Evolutionary conservation across 2,888 invertebrate genomes (phyloP).

Genomic region (Agriopis marginaria): DNA sequence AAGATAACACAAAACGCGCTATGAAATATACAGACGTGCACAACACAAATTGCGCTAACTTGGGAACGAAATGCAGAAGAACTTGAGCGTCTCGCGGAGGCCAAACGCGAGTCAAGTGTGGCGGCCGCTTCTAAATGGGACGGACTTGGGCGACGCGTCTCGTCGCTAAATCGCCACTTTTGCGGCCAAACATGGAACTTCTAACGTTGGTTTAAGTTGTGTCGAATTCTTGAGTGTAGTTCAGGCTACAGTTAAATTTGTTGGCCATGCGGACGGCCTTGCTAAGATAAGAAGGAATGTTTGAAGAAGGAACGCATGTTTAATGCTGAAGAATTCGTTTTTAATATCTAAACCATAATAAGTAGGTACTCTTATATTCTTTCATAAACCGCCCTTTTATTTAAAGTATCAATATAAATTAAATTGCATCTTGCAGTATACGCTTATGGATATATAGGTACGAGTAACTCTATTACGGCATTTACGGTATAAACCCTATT

Average conservation of each 20-base stretch:
- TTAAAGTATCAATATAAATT: too few species aligned
- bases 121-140: slow-evolving; percentile 64
- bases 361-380: too few species aligned
- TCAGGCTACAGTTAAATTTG: slow-evolving; percentile 10
- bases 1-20: slow-evolving; percentile 60
- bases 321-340: too few species aligned
- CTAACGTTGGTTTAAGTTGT: slow-evolving; percentile 17
- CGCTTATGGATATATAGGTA: too few species aligned
- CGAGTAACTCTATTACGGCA: slow-evolving; percentile 17
- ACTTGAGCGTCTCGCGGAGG: slow-evolving; percentile 67
- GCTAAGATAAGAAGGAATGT: background rate
- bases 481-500: slow-evolving; percentile 19
- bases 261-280: slow-evolving; percentile 1
- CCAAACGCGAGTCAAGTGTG: slow-evolving; percentile 74
- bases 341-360: too few species aligned
- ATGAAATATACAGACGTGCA: slow-evolving; percentile 72
- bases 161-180: slow-evolving; percentile 56
- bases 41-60: slow-evolving; percentile 77
- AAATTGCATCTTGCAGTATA: too few species aligned
- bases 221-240: slow-evolving; percentile 27
- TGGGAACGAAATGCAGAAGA: slow-evolving; percentile 74
- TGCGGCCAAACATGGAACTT: slow-evolving; percentile 40
- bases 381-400: too few species aligned
- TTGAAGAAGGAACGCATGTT: too few species aligned
- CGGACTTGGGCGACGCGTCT: slow-evolving; percentile 54